phyloP scores from a whole-genome alignment of 2,888 invertebrate species.

The Pristionchus japonicus region DNA sequence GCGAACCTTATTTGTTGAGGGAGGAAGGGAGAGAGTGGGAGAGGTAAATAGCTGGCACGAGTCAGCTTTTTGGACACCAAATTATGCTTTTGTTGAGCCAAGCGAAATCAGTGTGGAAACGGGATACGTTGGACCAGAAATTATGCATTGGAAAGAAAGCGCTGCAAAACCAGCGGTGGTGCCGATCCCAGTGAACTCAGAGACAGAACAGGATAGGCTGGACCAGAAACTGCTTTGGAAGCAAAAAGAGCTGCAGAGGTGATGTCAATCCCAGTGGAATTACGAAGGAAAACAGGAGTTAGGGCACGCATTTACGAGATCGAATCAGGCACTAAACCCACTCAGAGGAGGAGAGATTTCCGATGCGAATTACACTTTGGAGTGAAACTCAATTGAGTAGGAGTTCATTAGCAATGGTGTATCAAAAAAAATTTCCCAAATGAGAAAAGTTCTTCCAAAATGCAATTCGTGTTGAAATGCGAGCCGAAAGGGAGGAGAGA shows the following conservation, averaged over 20 bases:
- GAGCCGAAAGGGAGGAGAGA: neutral
- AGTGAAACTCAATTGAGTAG: too few species aligned
- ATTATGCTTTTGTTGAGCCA: neutral
- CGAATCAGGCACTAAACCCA: neutral
- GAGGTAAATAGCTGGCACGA: neutral
- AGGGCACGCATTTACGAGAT: neutral
- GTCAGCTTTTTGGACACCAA: neutral
- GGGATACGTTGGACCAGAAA: too few species aligned
- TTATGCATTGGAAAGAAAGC: too few species aligned
- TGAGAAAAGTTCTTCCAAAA: neutral
- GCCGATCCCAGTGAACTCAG: too few species aligned
- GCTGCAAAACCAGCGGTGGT: too few species aligned
- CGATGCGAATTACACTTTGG: neutral
- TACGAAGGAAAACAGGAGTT: neutral
- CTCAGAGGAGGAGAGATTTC: neutral
- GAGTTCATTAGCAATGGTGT: too few species aligned
- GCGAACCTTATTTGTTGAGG: conserved; percentile 26
- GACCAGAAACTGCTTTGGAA: too few species aligned
- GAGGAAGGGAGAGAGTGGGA: neutral
- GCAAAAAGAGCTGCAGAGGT: neutral
- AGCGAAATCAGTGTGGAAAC: too few species aligned
- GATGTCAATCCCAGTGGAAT: neutral
- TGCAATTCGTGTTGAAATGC: neutral
- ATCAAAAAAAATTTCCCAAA: too few species aligned
- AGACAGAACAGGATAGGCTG: too few species aligned